phyloP scores from a whole-genome alignment of 2,797 vertebrate species.

The Tarsius wallacei region DNA sequence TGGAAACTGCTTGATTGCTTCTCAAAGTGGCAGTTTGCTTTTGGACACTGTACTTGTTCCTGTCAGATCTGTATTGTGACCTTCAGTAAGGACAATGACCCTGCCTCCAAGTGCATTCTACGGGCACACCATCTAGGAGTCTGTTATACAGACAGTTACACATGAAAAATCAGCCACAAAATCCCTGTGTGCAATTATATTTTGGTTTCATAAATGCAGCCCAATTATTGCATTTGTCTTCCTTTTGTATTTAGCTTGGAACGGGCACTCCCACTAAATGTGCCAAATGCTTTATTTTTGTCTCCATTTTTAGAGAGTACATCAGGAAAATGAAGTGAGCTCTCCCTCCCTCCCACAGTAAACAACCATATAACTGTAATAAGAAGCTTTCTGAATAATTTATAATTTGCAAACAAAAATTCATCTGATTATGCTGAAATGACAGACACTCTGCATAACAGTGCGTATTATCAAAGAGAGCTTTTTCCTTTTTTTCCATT shows the following conservation, averaged over 20 bases:
- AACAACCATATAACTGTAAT: constrained; percentile 76
- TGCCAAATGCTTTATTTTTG: constrained; percentile 71
- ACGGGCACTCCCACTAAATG: constrained; percentile 62
- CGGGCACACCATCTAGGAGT: neutral
- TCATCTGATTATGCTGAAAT: constrained; percentile 83
- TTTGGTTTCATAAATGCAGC: constrained; percentile 75
- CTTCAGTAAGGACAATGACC: constrained; percentile 70
- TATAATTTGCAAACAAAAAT: constrained; percentile 89
- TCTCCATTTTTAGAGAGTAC: constrained; percentile 71
- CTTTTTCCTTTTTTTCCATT: constrained; percentile 62
- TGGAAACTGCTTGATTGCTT: constrained; percentile 82
- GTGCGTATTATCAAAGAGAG: constrained; percentile 77
- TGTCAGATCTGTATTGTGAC: constrained; percentile 72
- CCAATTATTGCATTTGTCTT: constrained; percentile 78
- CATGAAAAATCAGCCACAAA: neutral
- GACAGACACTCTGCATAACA: constrained; percentile 82
- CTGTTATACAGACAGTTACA: neutral
- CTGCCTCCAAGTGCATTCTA: neutral
- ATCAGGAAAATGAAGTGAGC: constrained; percentile 80
- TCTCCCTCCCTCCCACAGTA: constrained; percentile 71
- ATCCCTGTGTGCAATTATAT: constrained; percentile 14
- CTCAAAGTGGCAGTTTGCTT: constrained; percentile 74
- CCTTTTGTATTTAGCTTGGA: constrained; percentile 75
- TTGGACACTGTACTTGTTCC: constrained; percentile 64
- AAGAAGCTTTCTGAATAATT: constrained; percentile 88